These are phyloP conservation scores for Piaya cayana DNA, from an alignment of 2,113 vertebrate species.

Conservation along the genomic window DNA sequence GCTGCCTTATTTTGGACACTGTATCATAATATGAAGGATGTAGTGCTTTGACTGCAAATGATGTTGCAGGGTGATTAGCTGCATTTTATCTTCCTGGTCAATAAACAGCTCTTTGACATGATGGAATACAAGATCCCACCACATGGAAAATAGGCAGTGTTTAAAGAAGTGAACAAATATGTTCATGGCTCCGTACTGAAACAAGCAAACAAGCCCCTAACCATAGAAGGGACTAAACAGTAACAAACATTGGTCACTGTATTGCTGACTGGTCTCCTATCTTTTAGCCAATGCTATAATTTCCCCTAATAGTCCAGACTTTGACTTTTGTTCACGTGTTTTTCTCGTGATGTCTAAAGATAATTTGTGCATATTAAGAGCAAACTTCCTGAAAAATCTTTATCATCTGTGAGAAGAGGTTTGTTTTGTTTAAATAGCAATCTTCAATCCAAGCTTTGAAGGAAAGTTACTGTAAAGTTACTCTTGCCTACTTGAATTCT, in stretches of 20 bases:
- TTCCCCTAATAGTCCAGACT: not conserved
- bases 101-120: not conserved
- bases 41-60: not conserved
- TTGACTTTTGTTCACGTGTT: not conserved
- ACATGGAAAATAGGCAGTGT: not conserved
- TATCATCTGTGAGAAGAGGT: not conserved
- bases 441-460: not conserved
- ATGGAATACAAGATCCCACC: fast-evolving
- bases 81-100: not conserved
- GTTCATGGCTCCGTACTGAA: fast-evolving
- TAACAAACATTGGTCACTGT: not conserved
- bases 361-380: not conserved
- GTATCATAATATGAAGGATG: not conserved
- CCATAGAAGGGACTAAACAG: not conserved
- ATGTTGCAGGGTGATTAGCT: not conserved
- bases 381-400: not conserved
- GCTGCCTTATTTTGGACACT: not conserved
- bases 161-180: not conserved
- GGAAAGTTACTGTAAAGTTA: not conserved
- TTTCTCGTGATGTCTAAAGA: not conserved
- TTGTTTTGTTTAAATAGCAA: not conserved
- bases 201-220: not conserved
- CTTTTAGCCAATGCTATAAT: not conserved
- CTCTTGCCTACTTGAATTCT: not conserved
- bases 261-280: not conserved